Evolutionary conservation across 1,140 invertebrate genomes (phyloP), one percentile per base, ranked within the genome.

Genomic region (Drepana arcuata): DNA sequence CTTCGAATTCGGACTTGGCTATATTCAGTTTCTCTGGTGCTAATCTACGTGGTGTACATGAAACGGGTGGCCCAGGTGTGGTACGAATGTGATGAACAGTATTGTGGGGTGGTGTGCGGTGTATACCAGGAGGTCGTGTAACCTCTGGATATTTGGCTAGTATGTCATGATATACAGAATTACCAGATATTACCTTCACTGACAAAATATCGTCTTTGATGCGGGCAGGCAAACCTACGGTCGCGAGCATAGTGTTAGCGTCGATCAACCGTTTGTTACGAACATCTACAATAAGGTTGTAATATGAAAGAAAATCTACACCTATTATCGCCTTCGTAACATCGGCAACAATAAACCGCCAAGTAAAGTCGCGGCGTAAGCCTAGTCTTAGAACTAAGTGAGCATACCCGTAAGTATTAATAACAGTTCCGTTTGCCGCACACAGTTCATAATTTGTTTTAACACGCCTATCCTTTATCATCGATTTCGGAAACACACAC

Each of bases 1-100:
- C 16, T 14, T 41, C 18, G 10, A 47, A 51, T 21, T 51, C 48
- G 7, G 29, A 16, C 24, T 42, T 41, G n/a, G 43, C 43, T 9
- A 51, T 43, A 3, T 43, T 46, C 1, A 51, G 14, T 18, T 47
- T 52, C 2, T 52, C 49, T 7, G 49, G 49, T 9, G 49, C 43
- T 0, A 52, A 27, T 7, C 43, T 37, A 2, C 49, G 39, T 9
- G 43, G 49, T 11, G 43, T n/a, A 14, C 36, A 43, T 16, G 40
- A 42, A 7, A 77, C 57, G 16, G 79, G 75, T 13, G 59, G 63
- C 1, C 73, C 78, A 16, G 53, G 28, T 14, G 55, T 75, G 7
- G 64, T 73, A 9, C 40, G 40, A 13, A 64, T 68, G 41, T 48
- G 34, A 27, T 67, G 60, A 7, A 44, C 28, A 7, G 46, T 53